Evolutionary conservation across 2,888 invertebrate species (phyloP), one percentile per base, ranked within the genome.

Genomic region (Morinoia aosen): DNA sequence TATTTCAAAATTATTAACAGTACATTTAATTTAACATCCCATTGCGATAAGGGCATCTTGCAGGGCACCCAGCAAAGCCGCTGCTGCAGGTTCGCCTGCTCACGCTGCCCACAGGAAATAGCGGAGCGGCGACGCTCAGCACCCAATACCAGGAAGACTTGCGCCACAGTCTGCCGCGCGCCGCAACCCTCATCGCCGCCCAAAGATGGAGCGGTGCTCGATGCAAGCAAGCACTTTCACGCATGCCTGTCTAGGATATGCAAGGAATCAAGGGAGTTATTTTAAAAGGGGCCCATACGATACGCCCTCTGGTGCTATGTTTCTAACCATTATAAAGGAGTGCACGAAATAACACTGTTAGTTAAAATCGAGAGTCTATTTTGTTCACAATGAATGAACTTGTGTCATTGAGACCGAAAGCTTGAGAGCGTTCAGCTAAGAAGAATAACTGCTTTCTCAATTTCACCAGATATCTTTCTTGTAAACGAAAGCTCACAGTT

Each of bases 71-170:
- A 33, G 25, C 76, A 76, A 33, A 76, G 33, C 64, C 25, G 64
- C 76, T 16, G 76, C 76, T 76, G 76, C 76, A 25, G 76, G 25
- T 76, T 16, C 10, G 76, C 76, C 33, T 3, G 76, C 16, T 76
- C 76, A 76, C 76, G 76, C 2, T 48, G 90, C 90, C 25, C 39
- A 48, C 90, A 90, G 90, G 90, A 90, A 90, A 90, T 90, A 90
- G 90, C 90, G 10, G 40, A 90, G 90, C 39, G 90, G 90, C 90
- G 90, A 90, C 90, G 33, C 1, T 19, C 0, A 40, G 10, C 90
- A 90, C 14, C 40, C 90, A 90, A 90, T 90, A 90, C 90, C 90
- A 40, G 48, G 90, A 90, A 90, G 40, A 48, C 90, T 90, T 90
- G 90, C 90, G 48, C 90, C 90, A 90, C 90, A 90, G 90, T 90